A percentile compares a stretch with the other conserved stretches of the same genome.
phyloP scores from a whole-genome alignment of 2,888 invertebrate species.

The Coleophora flavipennella region DNA sequence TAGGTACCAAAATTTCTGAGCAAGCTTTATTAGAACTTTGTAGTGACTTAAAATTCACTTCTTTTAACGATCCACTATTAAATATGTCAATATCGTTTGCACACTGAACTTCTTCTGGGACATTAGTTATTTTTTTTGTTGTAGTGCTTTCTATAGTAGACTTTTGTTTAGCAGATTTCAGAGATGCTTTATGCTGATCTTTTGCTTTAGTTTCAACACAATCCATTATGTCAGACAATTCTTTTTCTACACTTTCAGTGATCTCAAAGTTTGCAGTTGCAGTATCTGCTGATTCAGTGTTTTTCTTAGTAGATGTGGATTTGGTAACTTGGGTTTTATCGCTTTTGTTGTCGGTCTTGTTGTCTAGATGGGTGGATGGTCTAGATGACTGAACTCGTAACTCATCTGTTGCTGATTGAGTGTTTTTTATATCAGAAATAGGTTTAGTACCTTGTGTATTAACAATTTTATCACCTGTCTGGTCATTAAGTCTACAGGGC shows the following conservation, averaged over 20 bases:
- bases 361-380: constrained; percentile 9
- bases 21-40: constrained; percentile 29
- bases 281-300: constrained; percentile 58
- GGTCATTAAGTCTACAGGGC: too few relatives aligned
- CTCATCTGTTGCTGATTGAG: too few relatives aligned
- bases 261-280: constrained; percentile 46
- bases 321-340: constrained; percentile 13
- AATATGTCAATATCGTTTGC: constrained; percentile 47
- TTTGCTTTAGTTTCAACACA: constrained; percentile 21
- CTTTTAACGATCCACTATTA: constrained; percentile 44
- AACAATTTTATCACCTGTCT: too few relatives aligned
- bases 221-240: constrained; percentile 45
- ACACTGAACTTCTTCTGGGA: not conserved
- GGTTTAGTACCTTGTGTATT: too few relatives aligned
- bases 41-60: constrained; percentile 32
- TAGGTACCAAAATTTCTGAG: constrained; percentile 46
- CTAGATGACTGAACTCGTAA: too few relatives aligned
- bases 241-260: constrained; percentile 56
- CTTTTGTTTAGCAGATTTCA: constrained; percentile 6
- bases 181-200: constrained; percentile 1
- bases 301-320: constrained; percentile 38
- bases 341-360: constrained; percentile 6
- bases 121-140: constrained; percentile 6
- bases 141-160: constrained; percentile 2
- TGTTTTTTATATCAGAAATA: too few relatives aligned